These are phyloP conservation scores for Hemibagrus wyckioides DNA, from an alignment of 2,113 vertebrate genomes.

Conservation along the genomic window DNA sequence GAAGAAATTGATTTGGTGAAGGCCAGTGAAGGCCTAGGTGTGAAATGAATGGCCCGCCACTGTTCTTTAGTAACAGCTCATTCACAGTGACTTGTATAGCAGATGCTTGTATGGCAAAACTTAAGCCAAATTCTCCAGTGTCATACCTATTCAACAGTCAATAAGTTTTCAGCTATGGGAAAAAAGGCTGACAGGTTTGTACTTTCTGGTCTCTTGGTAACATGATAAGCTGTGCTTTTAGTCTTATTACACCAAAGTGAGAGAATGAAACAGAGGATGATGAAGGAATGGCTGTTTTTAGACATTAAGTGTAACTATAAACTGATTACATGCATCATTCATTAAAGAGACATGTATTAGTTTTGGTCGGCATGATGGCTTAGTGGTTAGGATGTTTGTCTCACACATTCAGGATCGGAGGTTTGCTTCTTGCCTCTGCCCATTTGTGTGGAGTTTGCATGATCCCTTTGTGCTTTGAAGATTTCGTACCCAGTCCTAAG, in stretches of 20 bases:
- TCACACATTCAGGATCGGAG: too few species aligned
- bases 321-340: background rate
- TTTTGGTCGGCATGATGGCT: too few species aligned
- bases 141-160: background rate
- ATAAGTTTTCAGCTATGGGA: background rate
- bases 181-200: background rate
- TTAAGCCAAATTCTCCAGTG: background rate
- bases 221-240: background rate
- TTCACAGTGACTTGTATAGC: background rate
- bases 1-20: too few species aligned
- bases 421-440: too few species aligned
- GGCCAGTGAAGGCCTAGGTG: too few species aligned
- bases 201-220: background rate
- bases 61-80: background rate
- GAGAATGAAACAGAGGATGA: background rate
- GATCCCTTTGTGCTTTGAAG: too few species aligned
- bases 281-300: background rate
- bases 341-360: background rate
- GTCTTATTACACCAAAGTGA: background rate
- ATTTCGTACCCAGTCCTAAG: too few species aligned
- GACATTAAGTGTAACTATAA: background rate
- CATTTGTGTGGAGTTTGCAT: too few species aligned
- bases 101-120: background rate
- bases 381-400: too few species aligned
- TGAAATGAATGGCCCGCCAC: too few species aligned